Conservation (phyloP, 2,888 invertebrate genomes). For the Autographa pulchrina region DNA sequence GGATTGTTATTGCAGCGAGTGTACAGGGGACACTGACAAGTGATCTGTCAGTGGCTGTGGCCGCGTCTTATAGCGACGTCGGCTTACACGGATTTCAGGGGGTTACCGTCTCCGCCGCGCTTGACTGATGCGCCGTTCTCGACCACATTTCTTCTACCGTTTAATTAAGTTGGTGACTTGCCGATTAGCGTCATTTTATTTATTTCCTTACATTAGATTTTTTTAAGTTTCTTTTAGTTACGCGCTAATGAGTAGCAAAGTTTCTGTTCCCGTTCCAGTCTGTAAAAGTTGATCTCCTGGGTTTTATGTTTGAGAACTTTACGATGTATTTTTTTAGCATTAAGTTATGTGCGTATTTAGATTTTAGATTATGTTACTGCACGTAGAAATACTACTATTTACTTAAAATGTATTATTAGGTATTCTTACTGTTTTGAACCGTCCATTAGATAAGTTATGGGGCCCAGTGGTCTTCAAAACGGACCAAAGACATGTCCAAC, state of each 20-base stretch:
- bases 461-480: slow-evolving; percentile 30
- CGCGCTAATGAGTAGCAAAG: slow-evolving; percentile 7
- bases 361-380: no score
- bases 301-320: not conserved
- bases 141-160: slow-evolving; percentile 57
- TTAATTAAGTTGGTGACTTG: slow-evolving; percentile 60
- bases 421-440: not conserved
- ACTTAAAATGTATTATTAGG: not conserved
- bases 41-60: slow-evolving; percentile 72
- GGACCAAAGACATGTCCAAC: slow-evolving; percentile 37
- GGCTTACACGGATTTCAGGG: slow-evolving; percentile 79
- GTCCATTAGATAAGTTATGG: slow-evolving; percentile 15
- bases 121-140: slow-evolving; percentile 74
- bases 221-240: slow-evolving; percentile 12
- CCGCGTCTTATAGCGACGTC: slow-evolving; percentile 58
- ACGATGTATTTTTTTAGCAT: not conserved
- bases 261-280: slow-evolving; percentile 5
- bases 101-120: slow-evolving; percentile 64
- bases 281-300: slow-evolving; percentile 4
- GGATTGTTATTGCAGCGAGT: slow-evolving; percentile 55
- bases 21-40: slow-evolving; percentile 71
- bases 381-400: no score
- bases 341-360: not conserved
- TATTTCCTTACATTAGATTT: slow-evolving; percentile 22
- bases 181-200: slow-evolving; percentile 34